Evolutionary conservation across 2,797 vertebrate species (phyloP).

Genomic region (Oceanodroma leucorhoa): DNA sequence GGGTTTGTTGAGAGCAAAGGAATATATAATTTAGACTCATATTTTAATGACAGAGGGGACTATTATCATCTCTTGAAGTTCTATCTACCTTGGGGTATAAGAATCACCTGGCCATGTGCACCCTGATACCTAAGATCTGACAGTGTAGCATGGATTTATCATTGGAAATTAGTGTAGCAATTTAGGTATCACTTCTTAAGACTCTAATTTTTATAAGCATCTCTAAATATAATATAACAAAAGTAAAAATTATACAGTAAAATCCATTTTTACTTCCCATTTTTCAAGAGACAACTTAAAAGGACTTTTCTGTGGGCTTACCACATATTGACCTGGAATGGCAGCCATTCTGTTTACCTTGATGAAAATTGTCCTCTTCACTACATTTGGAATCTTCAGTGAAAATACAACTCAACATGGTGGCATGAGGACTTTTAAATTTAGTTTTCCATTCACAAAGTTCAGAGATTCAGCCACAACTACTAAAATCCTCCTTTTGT

Average conservation of each 20-base stretch:
- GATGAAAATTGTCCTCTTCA: neutral
- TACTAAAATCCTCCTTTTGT: neutral
- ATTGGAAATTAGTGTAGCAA: neutral
- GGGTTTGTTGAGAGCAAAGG: neutral
- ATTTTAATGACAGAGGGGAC: neutral
- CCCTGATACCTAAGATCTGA: neutral
- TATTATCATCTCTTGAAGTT: neutral
- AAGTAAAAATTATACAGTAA: neutral
- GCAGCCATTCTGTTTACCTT: neutral
- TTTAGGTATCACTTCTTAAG: neutral
- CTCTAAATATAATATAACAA: neutral
- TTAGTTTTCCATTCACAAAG: neutral
- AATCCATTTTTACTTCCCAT: neutral
- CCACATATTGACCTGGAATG: neutral
- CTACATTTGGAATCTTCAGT: neutral
- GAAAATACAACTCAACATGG: neutral
- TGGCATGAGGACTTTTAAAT: neutral
- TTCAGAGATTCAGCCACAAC: neutral
- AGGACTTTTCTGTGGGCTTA: neutral
- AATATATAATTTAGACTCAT: neutral
- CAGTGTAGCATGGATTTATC: neutral
- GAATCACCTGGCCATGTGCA: neutral
- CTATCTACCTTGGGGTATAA: neutral
- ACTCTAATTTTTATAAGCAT: neutral
- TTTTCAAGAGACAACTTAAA: neutral